Conservation (phyloP, 2,797 vertebrate genomes). For the Melanotaenia parkinsoni region DNA sequence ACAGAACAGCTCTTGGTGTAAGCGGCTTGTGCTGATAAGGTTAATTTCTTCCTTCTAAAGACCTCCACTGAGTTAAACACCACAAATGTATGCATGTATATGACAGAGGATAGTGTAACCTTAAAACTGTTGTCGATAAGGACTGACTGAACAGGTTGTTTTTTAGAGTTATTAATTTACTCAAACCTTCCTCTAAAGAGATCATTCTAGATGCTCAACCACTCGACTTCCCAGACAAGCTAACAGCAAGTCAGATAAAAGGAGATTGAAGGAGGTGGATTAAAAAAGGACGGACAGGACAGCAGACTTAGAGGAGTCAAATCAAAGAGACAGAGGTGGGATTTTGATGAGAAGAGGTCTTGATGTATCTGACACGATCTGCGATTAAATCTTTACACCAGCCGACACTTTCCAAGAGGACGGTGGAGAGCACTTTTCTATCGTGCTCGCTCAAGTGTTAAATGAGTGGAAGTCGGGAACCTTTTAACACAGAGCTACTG, state of each 20-base stretch:
- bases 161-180: not conserved
- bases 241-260: slow-evolving; percentile 6
- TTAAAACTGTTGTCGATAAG: not conserved
- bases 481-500: slow-evolving; percentile 47
- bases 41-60: slow-evolving; percentile 20
- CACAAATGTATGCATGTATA: not conserved
- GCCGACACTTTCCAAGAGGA: slow-evolving; percentile 25
- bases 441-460: slow-evolving; percentile 57
- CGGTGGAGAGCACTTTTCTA: slow-evolving; percentile 40
- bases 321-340: slow-evolving; percentile 39
- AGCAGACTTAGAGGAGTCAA: slow-evolving; percentile 18
- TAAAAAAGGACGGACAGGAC: slow-evolving; percentile 7
- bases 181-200: slow-evolving; percentile 5
- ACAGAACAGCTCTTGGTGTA: not conserved
- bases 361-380: slow-evolving; percentile 51
- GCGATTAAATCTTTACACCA: slow-evolving; percentile 59
- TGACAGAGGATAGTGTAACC: not conserved
- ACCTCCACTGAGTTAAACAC: not conserved
- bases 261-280: slow-evolving; percentile 20
- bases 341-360: slow-evolving; percentile 45
- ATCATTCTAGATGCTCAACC: not conserved
- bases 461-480: slow-evolving; percentile 61
- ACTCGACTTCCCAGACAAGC: slow-evolving; percentile 2
- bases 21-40: slow-evolving; percentile 8
- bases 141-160: slow-evolving; percentile 10